Conservation (phyloP, 2,888 invertebrate genomes). For the Doris montereyensis region DNA sequence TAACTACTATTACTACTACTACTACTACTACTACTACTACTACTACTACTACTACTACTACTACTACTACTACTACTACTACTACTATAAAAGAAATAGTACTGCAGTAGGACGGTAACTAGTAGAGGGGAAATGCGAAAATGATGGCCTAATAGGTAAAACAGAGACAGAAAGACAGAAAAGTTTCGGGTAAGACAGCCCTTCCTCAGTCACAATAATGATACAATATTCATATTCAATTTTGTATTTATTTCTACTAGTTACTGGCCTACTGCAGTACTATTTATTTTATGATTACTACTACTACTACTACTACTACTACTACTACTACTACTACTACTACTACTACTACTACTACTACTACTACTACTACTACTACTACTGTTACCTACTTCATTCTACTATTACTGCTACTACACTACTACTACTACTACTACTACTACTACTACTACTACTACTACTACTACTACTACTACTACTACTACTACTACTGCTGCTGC, state of each 20-base stretch:
- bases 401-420: slow-evolving; percentile 18
- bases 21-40: slow-evolving; percentile 5
- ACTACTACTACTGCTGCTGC: background rate
- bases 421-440: slow-evolving; percentile 24
- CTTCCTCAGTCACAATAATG: no score
- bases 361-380: slow-evolving; percentile 23
- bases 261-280: no score
- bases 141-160: no score
- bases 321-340: slow-evolving; percentile 12
- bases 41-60: slow-evolving; percentile 9
- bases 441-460: background rate
- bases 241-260: no score
- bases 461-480: slow-evolving; percentile 17
- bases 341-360: slow-evolving; percentile 10
- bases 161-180: no score
- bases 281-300: slow-evolving; percentile 4
- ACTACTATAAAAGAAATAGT: no score
- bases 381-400: background rate
- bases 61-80: background rate
- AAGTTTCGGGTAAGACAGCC: no score
- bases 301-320: slow-evolving; percentile 11
- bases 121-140: no score
- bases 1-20: no score
- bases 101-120: no score
- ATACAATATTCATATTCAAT: no score